phyloP scores from a whole-genome alignment of 2,888 invertebrate species.

The Cylindroiulus punctatus region DNA sequence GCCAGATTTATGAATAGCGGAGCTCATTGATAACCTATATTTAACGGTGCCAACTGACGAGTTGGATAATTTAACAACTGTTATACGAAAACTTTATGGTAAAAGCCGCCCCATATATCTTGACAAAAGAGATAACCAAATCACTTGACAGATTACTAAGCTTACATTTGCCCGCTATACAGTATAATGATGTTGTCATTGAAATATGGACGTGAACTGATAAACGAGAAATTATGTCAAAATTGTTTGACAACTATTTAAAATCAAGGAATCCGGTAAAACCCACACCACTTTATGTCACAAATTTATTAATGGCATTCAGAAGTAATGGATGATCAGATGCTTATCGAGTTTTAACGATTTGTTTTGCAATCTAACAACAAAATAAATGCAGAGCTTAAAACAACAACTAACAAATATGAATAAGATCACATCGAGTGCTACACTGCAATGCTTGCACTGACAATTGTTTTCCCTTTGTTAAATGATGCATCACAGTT shows the following conservation, averaged over 20 bases:
- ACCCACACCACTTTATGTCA: background rate
- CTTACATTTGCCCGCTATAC: background rate
- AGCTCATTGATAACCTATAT: too few relatives aligned
- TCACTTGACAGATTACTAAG: slow-evolving; percentile 19
- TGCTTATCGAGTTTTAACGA: background rate
- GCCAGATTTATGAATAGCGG: too few relatives aligned
- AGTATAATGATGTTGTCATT: background rate
- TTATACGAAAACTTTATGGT: background rate
- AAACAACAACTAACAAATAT: background rate
- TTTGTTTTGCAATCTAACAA: background rate
- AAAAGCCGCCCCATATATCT: background rate
- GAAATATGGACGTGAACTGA: slow-evolving; percentile 19
- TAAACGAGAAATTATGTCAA: background rate
- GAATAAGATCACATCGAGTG: too few relatives aligned
- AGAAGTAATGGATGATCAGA: background rate
- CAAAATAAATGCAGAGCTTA: background rate
- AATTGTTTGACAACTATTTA: slow-evolving; percentile 1
- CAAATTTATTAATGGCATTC: background rate
- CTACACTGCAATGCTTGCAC: too few relatives aligned
- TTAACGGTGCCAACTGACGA: background rate
- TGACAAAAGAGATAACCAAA: background rate
- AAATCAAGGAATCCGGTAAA: background rate
- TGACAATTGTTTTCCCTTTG: too few relatives aligned
- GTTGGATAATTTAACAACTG: background rate
- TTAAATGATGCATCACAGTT: too few relatives aligned